A percentile compares a stretch with the other conserved stretches of the same genome.
Evolutionary conservation across 2,888 invertebrate genomes (phyloP).

Genomic region (Pyrocoelia pectoralis): DNA sequence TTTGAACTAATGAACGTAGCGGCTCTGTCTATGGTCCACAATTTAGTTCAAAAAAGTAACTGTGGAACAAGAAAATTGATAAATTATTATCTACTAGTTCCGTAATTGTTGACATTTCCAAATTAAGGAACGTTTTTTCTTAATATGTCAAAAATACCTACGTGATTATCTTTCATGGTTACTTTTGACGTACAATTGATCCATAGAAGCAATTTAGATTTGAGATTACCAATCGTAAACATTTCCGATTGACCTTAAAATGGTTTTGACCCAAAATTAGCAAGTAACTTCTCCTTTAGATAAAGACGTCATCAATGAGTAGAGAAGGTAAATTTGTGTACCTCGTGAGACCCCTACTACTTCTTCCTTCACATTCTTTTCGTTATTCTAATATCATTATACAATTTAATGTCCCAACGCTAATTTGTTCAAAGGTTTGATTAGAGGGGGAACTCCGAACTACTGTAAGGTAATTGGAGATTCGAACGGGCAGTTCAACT

Average conservation of each 20-base stretch:
- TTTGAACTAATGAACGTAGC: no score
- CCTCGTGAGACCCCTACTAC: not conserved
- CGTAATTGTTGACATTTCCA: no score
- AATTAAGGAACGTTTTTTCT: no score
- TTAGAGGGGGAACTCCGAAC: slow-evolving; percentile 21
- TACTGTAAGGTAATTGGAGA: slow-evolving; percentile 24
- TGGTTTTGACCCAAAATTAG: not conserved
- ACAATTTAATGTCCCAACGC: not conserved
- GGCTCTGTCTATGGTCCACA: no score
- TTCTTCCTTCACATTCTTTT: not conserved
- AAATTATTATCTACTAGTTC: no score
- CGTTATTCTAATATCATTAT: not conserved
- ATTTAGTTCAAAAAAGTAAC: no score
- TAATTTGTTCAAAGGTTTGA: slow-evolving; percentile 18
- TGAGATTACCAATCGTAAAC: not conserved
- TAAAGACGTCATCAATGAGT: not conserved
- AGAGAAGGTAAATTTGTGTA: not conserved
- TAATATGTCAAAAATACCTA: no score
- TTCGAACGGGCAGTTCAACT: slow-evolving; percentile 33
- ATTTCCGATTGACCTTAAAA: not conserved
- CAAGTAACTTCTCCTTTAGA: not conserved
- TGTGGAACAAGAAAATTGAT: no score
- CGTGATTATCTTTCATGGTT: not conserved
- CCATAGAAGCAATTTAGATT: not conserved
- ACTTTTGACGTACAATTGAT: not conserved